A percentile compares a stretch with the other conserved stretches of the same genome.
Evolutionary conservation across 2,797 vertebrate species (phyloP).

Genomic region (Hirundo rustica): DNA sequence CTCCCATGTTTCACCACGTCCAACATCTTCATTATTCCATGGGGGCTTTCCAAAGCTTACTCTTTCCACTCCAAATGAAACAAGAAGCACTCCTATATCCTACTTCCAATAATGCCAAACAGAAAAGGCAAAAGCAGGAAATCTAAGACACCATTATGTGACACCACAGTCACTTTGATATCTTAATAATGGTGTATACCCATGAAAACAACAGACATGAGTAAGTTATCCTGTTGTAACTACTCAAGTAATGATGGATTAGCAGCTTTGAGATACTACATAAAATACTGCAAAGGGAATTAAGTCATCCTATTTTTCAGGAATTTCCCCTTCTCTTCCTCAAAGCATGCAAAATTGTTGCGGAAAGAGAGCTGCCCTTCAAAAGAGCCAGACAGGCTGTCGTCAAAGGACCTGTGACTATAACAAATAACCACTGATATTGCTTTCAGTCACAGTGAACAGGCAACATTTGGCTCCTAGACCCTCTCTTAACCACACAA

Average conservation of each 20-base stretch:
- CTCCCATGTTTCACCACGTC: neutral
- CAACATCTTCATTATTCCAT: neutral
- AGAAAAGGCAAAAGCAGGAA: neutral
- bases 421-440: neutral
- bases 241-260: neutral
- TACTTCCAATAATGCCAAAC: neutral
- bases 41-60: neutral
- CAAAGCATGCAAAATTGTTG: neutral
- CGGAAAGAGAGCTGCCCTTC: neutral
- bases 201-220: neutral
- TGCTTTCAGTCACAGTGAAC: neutral
- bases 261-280: neutral
- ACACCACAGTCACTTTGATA: neutral
- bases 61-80: neutral
- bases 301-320: neutral
- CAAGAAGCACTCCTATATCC: neutral
- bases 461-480: neutral
- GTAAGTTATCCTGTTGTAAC: neutral
- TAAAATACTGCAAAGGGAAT: neutral
- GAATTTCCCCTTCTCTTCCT: neutral
- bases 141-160: neutral
- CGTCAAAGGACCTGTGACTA: neutral
- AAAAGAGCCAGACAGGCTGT: neutral
- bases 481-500: neutral
- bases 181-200: neutral